Evolutionary conservation across 2,888 invertebrate genomes (phyloP).

Genomic region (Hirtodrosophila trivittata): DNA sequence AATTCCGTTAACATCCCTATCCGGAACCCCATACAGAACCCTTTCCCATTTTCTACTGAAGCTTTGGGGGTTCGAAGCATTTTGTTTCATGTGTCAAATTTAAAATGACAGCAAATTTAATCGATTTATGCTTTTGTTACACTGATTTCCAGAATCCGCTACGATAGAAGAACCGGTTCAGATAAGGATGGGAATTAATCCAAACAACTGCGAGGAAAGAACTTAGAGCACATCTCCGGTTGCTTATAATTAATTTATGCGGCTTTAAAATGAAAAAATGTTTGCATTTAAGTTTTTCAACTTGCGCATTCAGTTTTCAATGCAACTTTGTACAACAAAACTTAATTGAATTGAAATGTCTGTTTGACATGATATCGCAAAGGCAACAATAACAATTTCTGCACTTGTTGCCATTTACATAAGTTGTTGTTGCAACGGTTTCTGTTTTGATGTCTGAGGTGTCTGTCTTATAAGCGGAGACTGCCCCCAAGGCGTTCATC

Average conservation of each 20-base stretch:
- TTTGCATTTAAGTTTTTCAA: conserved; percentile 43
- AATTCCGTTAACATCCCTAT: conserved; percentile 18
- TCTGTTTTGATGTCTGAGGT: conserved; percentile 15
- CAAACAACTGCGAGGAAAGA: background rate
- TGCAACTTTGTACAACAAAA: conserved; percentile 57
- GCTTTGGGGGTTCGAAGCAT: conserved; percentile 29
- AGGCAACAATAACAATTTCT: conserved; percentile 29
- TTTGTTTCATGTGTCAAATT: conserved; percentile 79
- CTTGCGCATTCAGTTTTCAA: conserved; percentile 20
- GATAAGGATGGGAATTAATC: too few species aligned
- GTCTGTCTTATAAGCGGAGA: conserved; percentile 11
- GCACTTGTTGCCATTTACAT: conserved; percentile 47
- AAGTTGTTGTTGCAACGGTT: conserved; percentile 26
- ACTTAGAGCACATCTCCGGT: conserved; percentile 1
- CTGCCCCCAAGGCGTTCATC: conserved; percentile 17
- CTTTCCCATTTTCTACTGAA: conserved; percentile 7
- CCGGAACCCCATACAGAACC: background rate
- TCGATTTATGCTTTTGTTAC: conserved; percentile 78
- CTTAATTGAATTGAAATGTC: conserved; percentile 80
- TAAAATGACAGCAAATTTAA: conserved; percentile 81
- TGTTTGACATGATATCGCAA: conserved; percentile 71
- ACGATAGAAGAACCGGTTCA: too few species aligned
- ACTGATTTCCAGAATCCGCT: conserved; percentile 37
- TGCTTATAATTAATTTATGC: conserved; percentile 60
- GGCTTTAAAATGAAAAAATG: conserved; percentile 38